Base-by-base conservation (phyloP, 2,888 invertebrate genomes). In the Melitaea athalia region DNA sequence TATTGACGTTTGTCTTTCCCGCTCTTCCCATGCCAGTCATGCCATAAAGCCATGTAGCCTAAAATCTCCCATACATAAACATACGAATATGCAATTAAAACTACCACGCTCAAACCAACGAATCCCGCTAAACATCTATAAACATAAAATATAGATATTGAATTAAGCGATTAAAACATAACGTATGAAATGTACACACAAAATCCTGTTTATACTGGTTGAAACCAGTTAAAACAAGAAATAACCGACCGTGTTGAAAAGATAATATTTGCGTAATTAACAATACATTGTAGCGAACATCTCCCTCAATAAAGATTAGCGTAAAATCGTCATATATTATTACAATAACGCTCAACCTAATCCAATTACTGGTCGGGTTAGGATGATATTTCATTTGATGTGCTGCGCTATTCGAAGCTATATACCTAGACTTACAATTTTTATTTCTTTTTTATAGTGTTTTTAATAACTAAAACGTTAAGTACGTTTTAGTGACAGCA, bases 181-280 rank as follows among this genome's bases (percentile, higher is more conserved):
- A 38, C 38, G 38, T 38, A 38, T 38, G 45, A 45, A 45, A 45
- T 11, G 11, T 11, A 4, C 14, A 4, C 45, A 5, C 31, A 11
- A 52, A 52, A 59, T 50, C 15, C 15, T 12, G 52, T 52, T 24
- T 52, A 11, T 24, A 12, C 52, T 4, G 45, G 45, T 45, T 11
- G 11, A 63, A 55, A 38, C 59, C 10, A 38, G n/a, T 59, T 42
- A 17, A 15, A 43, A 49, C 45, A 61, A 31, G 14, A 14, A 53
- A 14, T 63, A 12, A 15, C 15, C 33, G 33, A 17, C 14, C n/a
- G 31, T 15, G 59, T 64, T 38, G 59, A 59, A 55, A 50, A 53
- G 60, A 57, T 55, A 68, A 68, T 68, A 64, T 68, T 68, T 64
- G 61, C 64, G 38, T 55, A 60, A 61, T 68, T 68, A 55, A 64